A percentile compares a stretch with the other conserved stretches of the same genome.
Conservation (phyloP, 2,888 invertebrate genomes). For the Coelogynopora nodosa region DNA sequence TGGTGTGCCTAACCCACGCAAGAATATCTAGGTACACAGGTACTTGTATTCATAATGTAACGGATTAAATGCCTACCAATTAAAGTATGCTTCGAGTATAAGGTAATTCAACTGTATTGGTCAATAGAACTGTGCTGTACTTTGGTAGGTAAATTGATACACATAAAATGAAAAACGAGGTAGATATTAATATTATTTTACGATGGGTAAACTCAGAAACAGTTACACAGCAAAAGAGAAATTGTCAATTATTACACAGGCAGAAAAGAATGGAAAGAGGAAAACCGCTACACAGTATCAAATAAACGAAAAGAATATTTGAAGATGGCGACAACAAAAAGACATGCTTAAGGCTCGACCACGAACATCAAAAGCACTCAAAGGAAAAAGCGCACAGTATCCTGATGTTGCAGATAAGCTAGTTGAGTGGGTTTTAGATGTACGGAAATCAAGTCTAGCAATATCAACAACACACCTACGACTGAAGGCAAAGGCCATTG, state of each 20-base stretch:
- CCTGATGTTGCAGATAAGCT: not conserved
- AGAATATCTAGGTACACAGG: not conserved
- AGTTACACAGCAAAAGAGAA: conserved; percentile 2
- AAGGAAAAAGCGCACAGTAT: not conserved
- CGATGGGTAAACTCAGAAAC: not conserved
- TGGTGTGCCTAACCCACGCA: not conserved
- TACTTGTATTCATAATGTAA: not conserved
- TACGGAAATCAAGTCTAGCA: not conserved
- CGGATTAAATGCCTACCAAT: not conserved
- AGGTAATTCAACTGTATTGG: not conserved
- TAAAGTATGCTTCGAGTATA: not conserved
- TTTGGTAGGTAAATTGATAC: not conserved
- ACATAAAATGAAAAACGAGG: not conserved
- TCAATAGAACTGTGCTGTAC: not conserved
- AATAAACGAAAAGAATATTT: not conserved
- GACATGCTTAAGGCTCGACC: not conserved
- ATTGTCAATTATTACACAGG: not conserved
- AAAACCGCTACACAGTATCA: not conserved
- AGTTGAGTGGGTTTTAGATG: conserved; percentile 4
- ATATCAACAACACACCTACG: not conserved
- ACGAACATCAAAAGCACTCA: not conserved
- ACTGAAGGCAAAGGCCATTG: not conserved
- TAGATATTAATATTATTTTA: not conserved
- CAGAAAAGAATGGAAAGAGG: not conserved
- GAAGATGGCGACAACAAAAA: conserved; percentile 2